A percentile compares a stretch with the other conserved stretches of the same genome.
Conservation (phyloP, 2,113 vertebrate species). For the Lamprologus tigripictilis region DNA sequence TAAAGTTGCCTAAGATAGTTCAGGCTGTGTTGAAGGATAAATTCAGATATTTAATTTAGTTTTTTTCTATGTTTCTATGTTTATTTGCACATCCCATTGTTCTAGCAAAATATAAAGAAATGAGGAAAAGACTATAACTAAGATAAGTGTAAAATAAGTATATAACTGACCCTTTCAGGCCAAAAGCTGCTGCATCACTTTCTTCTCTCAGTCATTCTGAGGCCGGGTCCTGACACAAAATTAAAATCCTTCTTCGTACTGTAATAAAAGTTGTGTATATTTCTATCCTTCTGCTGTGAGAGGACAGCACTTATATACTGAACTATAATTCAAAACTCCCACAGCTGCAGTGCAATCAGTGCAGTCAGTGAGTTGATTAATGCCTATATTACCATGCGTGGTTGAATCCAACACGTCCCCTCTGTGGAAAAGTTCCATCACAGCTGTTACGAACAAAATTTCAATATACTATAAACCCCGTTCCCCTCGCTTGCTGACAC, state of each 20-base stretch:
- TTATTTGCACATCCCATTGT: neutral
- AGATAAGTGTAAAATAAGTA: neutral
- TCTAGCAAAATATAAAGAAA: neutral
- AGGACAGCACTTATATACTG: neutral
- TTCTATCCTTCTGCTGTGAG: neutral
- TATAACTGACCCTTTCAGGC: neutral
- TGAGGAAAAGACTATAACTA: neutral
- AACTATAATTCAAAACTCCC: neutral
- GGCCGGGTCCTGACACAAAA: neutral
- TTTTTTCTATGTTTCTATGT: neutral
- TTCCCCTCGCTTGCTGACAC: neutral
- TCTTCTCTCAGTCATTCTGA: neutral
- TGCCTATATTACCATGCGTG: neutral
- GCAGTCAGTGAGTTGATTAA: neutral
- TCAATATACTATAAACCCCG: neutral
- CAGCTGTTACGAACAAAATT: neutral
- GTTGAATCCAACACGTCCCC: neutral
- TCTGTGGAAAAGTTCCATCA: neutral
- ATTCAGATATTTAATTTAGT: neutral
- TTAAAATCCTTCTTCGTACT: fast-evolving
- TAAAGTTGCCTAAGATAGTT: neutral
- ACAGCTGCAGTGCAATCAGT: neutral
- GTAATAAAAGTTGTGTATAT: neutral
- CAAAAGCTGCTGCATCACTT: neutral
- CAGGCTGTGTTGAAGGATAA: neutral